Evolutionary conservation across 1,140 invertebrate species (phyloP), one percentile per base, ranked within the genome.

Genomic region (Phocides pigmalion): DNA sequence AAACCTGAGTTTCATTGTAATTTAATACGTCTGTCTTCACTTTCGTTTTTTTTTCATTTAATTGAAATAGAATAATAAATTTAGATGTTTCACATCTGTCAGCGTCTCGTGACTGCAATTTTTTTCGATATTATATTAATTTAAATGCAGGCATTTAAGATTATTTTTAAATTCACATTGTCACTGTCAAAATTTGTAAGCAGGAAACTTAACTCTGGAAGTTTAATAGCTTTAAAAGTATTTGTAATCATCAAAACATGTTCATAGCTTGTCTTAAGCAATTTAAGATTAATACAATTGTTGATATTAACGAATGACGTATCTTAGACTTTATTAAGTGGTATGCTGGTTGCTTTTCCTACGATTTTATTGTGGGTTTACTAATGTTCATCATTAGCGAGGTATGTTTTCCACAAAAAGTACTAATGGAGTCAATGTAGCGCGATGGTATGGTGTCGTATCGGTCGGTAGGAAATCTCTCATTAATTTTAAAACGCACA

Each of bases 101-200:
- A n/a, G n/a, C n/a, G n/a, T n/a, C n/a, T n/a, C n/a, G n/a, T n/a
- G n/a, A n/a, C n/a, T n/a, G n/a, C n/a, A n/a, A n/a, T n/a, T n/a
- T n/a, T 4, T 28, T 28, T 28, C 9, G 25, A 28, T 53, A 19
- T 20, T 51, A 15, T 35, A 16, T 51, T 53, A 17, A 53, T 37
- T 53, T 53, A 37, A 37, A 35, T 19, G 37, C 37, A 37, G 28
- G 50, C 32, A 39, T 35, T 35, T 35, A 35, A 35, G 6, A 22
- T 6, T 0, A 12, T n/a, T 2, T 2, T 12, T 8, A 11, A n/a
- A 2, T 35, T 35, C 4, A 8, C 32, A 35, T 9, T 35, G n/a
- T 35, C 0, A 35, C 0, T 35, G 32, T 35, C 4, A 0, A 35
- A 0, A n/a, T 35, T 2, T n/a, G 4, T 35, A 12, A 12, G 11